phyloP scores from a whole-genome alignment of 2,797 vertebrate species.

The Cyclopterus lumpus region DNA sequence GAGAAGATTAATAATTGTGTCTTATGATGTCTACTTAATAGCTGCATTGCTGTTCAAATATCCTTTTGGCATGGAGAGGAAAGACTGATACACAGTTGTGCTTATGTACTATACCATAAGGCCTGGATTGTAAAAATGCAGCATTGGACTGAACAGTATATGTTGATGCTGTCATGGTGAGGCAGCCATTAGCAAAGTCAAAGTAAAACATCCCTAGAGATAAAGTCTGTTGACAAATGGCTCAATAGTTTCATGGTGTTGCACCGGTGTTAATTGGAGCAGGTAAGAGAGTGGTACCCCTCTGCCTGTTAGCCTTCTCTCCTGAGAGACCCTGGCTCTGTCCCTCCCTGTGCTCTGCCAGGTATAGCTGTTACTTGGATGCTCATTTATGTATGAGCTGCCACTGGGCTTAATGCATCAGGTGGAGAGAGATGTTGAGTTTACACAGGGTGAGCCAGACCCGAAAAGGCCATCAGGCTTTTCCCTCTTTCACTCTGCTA shows the following conservation, averaged over 20 bases:
- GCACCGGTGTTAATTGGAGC: slow-evolving; percentile 71
- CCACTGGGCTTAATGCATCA: not conserved
- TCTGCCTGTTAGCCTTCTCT: slow-evolving; percentile 29
- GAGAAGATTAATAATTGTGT: not conserved
- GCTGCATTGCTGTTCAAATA: not conserved
- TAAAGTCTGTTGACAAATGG: slow-evolving; percentile 23
- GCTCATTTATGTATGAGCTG: slow-evolving; percentile 33
- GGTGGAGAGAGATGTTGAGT: slow-evolving; percentile 41
- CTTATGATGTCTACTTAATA: not conserved
- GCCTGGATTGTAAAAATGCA: not conserved
- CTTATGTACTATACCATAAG: not conserved
- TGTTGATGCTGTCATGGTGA: not conserved
- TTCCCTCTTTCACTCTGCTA: not conserved
- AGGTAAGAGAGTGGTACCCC: slow-evolving; percentile 11
- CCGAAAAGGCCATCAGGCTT: not conserved
- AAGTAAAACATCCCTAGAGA: slow-evolving; percentile 28
- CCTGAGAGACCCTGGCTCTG: slow-evolving; percentile 28
- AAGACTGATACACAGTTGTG: not conserved
- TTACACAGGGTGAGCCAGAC: slow-evolving; percentile 28
- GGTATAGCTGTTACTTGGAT: not conserved
- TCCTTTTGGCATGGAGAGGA: not conserved
- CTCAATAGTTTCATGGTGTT: slow-evolving; percentile 62
- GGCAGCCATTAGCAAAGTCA: not conserved
- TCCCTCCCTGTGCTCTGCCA: slow-evolving; percentile 30
- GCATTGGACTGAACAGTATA: not conserved